phyloP scores from a whole-genome alignment of 2,888 invertebrate species.

The Athalia rosae region DNA sequence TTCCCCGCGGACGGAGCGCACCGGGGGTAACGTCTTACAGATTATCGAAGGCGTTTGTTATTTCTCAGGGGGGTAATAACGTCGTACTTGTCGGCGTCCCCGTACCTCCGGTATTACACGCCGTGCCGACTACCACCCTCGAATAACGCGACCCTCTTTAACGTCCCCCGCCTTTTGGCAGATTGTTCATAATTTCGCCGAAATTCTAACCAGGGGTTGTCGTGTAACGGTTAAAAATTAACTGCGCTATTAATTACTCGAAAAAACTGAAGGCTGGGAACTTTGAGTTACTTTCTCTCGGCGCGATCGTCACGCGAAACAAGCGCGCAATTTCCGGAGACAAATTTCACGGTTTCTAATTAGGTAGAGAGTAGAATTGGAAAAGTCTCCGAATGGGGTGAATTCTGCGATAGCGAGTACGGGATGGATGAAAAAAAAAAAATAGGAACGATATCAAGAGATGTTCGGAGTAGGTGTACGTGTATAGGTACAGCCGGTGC shows the following conservation, averaged over 20 bases:
- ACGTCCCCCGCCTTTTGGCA: conserved; percentile 31
- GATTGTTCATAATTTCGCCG: conserved; percentile 35
- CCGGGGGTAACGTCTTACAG: not conserved
- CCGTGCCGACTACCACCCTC: conserved; percentile 9
- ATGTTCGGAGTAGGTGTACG: not conserved
- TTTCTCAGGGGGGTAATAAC: not conserved
- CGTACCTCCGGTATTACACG: too few relatives aligned
- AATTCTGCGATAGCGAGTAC: too few relatives aligned
- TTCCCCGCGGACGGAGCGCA: not conserved
- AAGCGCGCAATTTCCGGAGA: too few relatives aligned
- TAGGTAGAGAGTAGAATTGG: too few relatives aligned
- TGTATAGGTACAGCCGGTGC: too few relatives aligned
- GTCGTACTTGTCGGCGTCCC: not conserved
- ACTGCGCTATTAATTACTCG: not conserved
- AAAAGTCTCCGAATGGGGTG: too few relatives aligned
- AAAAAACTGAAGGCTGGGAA: too few relatives aligned
- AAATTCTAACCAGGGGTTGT: conserved; percentile 14
- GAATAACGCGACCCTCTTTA: conserved; percentile 27
- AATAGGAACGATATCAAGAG: not conserved
- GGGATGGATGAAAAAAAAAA: too few relatives aligned
- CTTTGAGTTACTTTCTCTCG: too few relatives aligned
- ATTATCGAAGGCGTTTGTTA: conserved; percentile 29
- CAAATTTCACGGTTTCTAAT: too few relatives aligned
- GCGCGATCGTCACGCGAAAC: too few relatives aligned
- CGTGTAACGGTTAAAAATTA: too few relatives aligned